These are phyloP conservation scores for Asarcornis scutulata DNA, from an alignment of 2,113 vertebrate species.

Conservation along the genomic window DNA sequence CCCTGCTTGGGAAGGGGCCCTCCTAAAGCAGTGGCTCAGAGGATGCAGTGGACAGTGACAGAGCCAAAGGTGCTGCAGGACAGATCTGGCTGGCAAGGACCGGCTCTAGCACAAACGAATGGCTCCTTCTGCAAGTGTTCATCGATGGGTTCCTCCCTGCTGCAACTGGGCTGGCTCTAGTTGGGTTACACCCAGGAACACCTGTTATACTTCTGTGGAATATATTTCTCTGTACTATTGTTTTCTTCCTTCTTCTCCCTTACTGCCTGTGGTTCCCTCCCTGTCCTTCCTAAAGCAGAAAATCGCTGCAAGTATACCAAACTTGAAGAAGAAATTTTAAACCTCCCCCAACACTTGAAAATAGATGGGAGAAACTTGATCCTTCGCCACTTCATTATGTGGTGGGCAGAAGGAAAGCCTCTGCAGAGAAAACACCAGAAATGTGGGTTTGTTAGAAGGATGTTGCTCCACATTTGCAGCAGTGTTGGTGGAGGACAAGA, in stretches of 20 bases:
- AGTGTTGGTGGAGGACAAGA: not conserved
- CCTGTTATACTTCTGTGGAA: not conserved
- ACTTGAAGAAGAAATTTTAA: not conserved
- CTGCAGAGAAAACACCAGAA: not conserved
- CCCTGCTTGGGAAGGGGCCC: not conserved
- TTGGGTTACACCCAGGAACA: not conserved
- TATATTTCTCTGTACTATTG: not conserved
- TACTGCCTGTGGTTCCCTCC: not conserved
- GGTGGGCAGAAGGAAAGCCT: not conserved
- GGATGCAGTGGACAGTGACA: rapidly evolving
- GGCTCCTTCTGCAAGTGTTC: not conserved
- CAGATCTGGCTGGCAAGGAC: not conserved
- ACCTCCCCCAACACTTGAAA: not conserved
- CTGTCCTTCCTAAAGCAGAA: not conserved
- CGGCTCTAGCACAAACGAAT: rapidly evolving
- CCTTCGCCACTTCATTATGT: not conserved
- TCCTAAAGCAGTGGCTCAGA: not conserved
- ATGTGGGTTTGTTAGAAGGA: not conserved
- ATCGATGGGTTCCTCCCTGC: too few species aligned
- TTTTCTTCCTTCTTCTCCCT: not conserved
- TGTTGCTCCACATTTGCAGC: not conserved
- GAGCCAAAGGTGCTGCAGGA: not conserved
- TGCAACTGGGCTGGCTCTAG: too few species aligned
- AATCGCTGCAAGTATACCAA: not conserved
- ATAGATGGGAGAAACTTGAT: not conserved